A percentile compares a stretch with the other conserved stretches of the same genome.
Evolutionary conservation across 2,113 vertebrate species (phyloP).

Genomic region (Anhinga rufa): DNA sequence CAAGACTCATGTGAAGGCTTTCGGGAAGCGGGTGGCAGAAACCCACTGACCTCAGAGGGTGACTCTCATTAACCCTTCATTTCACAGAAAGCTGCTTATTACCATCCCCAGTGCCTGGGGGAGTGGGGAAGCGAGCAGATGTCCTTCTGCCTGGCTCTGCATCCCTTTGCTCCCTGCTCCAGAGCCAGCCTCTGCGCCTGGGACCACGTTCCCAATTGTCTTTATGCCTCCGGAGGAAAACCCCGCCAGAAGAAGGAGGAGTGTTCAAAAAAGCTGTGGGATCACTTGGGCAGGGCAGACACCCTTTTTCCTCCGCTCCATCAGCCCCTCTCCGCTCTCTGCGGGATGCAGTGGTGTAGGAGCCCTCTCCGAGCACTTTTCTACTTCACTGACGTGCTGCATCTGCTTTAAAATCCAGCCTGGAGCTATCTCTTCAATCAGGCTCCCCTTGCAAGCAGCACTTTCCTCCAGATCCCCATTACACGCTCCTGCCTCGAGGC

Average conservation of each 20-base stretch:
- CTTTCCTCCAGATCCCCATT: not conserved
- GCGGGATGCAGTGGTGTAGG: not conserved
- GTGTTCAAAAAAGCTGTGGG: rapidly evolving
- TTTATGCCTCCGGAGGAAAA: not conserved
- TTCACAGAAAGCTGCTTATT: not conserved
- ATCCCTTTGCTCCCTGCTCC: not conserved
- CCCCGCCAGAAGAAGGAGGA: not conserved
- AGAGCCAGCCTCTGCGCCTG: not conserved
- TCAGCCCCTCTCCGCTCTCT: not conserved
- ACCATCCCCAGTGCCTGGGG: not conserved
- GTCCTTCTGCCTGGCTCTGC: not conserved
- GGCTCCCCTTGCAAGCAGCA: not conserved
- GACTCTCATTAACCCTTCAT: not conserved
- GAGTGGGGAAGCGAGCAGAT: rapidly evolving
- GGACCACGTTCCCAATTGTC: not conserved
- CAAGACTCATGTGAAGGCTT: slow-evolving; percentile 7
- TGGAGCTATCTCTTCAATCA: not conserved
- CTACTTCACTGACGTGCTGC: rapidly evolving
- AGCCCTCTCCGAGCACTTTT: not conserved
- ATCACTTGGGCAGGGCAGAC: not conserved
- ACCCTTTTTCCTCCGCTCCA: rapidly evolving
- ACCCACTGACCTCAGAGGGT: not conserved
- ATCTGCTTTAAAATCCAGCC: not conserved
- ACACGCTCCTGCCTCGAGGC: not conserved
- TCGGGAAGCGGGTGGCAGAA: not conserved